Evolutionary conservation across 2,797 vertebrate species (phyloP), one percentile per base, ranked within the genome.

Genomic region (Potorous gilbertii): DNA sequence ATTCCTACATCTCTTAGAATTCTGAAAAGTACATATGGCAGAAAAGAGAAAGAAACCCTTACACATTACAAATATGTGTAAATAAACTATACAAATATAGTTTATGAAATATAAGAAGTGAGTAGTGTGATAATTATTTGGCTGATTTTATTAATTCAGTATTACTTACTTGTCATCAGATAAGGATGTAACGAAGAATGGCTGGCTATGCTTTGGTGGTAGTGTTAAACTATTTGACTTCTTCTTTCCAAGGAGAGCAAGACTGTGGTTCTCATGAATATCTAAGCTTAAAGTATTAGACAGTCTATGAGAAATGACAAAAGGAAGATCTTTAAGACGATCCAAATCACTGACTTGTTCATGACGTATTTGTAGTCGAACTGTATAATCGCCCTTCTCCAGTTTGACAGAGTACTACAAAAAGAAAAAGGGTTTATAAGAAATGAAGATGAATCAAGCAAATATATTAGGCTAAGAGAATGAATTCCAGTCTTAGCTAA

Each of bases 341-440:
- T 99, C 99, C 98, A 99, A 98, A 97, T 99, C 99, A 50, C 98
- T 99, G 98, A 99, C 99, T 98, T 99, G 99, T 96, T 99, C 99
- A 0, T 99, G 99, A 91, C 99, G 99, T 57, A 99, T 99, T 98
- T 99, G 99, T 94, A 99, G 99, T 21, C 99, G 99, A 96, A 99
- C 98, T 0, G 99, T 99, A 98, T 99, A 99, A 98, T 99, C 99
- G 50, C 99, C 99, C 98, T 99, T 99, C 97, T 99, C 99, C 99
- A 99, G 98, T 98, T 99, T 99, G 98, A 99, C 98, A 56, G 99
- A 99, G 98, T 99, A 99, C 99, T 99, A 92, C 97, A 98, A 98
- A 97, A 95, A 31, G 98, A 97, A 97, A 91, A 97, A 55, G 94
- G 12, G 96, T 66, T 90, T 94, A 91, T 94, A 56, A 96, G 98